A percentile compares a stretch with the other conserved stretches of the same genome.
Conservation (phyloP, 2,113 vertebrate genomes). For the Canis aureus region DNA sequence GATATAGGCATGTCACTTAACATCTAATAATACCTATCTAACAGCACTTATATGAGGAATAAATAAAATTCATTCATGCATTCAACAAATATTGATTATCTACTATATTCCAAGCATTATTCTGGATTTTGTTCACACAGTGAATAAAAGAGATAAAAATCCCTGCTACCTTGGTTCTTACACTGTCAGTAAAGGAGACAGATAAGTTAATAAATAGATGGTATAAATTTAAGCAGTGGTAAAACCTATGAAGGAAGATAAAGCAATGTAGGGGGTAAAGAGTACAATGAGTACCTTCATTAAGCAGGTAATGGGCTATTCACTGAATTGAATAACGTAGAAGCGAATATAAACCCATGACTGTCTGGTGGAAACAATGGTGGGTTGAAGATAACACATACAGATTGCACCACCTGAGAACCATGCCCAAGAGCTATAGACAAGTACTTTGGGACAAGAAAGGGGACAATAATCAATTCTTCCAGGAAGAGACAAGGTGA, state of each 20-base stretch:
- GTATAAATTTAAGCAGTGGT: neutral
- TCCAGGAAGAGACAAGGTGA: neutral
- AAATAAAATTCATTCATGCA: neutral
- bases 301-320: neutral
- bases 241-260: neutral
- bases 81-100: neutral
- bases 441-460: neutral
- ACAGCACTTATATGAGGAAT: neutral
- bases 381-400: neutral
- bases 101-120: neutral
- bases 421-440: neutral
- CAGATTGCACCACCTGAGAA: neutral
- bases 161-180: neutral
- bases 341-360: neutral
- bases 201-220: neutral
- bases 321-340: neutral
- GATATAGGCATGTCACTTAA: neutral
- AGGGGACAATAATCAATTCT: neutral
- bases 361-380: neutral
- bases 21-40: neutral
- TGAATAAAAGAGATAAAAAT: conserved; percentile 17
- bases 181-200: neutral
- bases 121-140: neutral
- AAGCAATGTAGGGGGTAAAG: neutral
- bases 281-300: neutral